Percentiles rank a stretch among this genome's conserved stretches.
Conservation (phyloP, 2,113 vertebrate species). For the Callipepla squamata region DNA sequence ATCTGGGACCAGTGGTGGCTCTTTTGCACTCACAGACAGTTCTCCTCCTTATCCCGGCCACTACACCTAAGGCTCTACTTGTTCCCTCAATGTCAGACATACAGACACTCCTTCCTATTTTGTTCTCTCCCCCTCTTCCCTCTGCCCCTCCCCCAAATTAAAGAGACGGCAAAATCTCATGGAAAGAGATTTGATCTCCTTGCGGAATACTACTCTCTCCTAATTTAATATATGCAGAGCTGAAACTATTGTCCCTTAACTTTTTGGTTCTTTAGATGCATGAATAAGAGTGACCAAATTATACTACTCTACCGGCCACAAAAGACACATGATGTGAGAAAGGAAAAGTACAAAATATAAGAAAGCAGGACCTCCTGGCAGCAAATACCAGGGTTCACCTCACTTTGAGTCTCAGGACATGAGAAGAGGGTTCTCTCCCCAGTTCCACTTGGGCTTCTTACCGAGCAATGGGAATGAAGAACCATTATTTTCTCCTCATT, state of each 20-base stretch:
- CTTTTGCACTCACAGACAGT: not conserved
- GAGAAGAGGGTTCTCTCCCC: not conserved
- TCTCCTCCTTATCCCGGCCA: not conserved
- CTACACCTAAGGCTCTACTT: not conserved
- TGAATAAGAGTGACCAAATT: not conserved
- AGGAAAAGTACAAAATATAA: not conserved
- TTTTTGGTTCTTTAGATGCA: not conserved
- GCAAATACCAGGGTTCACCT: not conserved
- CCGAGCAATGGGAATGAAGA: not conserved
- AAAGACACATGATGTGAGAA: not conserved
- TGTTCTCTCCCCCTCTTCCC: no score
- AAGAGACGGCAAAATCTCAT: rapidly evolving
- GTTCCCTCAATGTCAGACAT: not conserved
- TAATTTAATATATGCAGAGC: not conserved
- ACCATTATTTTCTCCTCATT: not conserved
- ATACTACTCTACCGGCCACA: not conserved
- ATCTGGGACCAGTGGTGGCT: not conserved
- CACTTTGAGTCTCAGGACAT: not conserved
- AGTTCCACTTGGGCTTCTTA: not conserved
- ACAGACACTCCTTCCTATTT: no score
- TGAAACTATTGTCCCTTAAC: not conserved
- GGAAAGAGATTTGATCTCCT: not conserved
- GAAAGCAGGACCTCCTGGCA: not conserved
- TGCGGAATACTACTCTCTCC: not conserved
- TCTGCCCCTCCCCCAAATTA: not conserved